phyloP scores from a whole-genome alignment of 2,888 invertebrate species.

The Epinotia ramella region DNA sequence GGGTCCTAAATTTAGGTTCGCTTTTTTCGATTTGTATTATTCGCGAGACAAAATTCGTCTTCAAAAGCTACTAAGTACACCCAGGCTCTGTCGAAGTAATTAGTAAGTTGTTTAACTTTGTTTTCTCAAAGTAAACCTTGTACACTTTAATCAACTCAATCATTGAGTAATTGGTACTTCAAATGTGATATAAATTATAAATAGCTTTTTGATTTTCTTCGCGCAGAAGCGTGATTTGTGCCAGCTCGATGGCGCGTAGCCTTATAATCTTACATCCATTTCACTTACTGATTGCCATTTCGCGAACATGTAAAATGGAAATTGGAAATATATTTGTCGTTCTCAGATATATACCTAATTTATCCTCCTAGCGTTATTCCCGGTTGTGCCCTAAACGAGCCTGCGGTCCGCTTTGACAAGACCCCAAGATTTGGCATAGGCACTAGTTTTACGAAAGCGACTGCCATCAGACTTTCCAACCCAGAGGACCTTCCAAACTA shows the following conservation, averaged over 20 bases:
- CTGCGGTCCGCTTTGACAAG: too few relatives aligned
- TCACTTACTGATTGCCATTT: neutral
- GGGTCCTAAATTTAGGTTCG: slow-evolving; percentile 8
- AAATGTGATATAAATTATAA: neutral
- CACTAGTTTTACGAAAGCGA: too few relatives aligned
- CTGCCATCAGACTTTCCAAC: too few relatives aligned
- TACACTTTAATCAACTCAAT: neutral
- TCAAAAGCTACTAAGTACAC: neutral
- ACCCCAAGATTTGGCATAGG: too few relatives aligned
- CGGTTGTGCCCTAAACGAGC: too few relatives aligned
- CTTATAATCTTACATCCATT: too few relatives aligned
- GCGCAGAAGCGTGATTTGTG: too few relatives aligned
- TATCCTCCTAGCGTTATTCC: too few relatives aligned
- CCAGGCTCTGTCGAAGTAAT: neutral
- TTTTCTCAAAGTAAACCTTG: slow-evolving; percentile 1
- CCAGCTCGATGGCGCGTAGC: too few relatives aligned
- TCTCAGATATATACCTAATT: neutral
- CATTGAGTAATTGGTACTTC: neutral
- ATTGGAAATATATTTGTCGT: neutral
- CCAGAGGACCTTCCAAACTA: too few relatives aligned
- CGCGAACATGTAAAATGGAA: neutral
- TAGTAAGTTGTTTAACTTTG: slow-evolving; percentile 5
- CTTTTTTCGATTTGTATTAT: slow-evolving; percentile 16
- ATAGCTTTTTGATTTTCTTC: neutral
- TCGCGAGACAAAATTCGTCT: neutral